A percentile compares a stretch with the other conserved stretches of the same genome.
phyloP scores from a whole-genome alignment of 1,140 invertebrate species.

The Drosophila mauritiana region DNA sequence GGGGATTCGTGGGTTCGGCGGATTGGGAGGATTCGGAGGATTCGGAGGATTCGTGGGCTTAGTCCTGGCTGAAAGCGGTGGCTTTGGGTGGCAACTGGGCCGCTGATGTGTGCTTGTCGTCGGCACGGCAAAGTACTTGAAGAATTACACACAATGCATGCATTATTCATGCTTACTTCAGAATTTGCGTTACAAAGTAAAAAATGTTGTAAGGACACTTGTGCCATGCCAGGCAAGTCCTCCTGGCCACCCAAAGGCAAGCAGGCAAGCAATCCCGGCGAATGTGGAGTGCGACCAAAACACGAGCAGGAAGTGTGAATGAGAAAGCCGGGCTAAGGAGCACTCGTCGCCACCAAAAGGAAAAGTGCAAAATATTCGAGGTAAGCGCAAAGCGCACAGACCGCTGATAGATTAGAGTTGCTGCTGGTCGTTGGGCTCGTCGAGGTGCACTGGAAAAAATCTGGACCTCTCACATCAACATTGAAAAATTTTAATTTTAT shows the following conservation, averaged over 20 bases:
- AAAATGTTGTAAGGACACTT: slow-evolving; percentile 81
- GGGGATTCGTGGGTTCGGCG: background rate
- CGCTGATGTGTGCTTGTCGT: slow-evolving; percentile 75
- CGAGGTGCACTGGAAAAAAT: slow-evolving; percentile 8
- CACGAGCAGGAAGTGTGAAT: slow-evolving; percentile 71
- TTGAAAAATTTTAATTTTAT: too few species aligned
- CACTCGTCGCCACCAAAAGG: slow-evolving; percentile 10
- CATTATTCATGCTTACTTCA: slow-evolving; percentile 83
- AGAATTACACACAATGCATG: slow-evolving; percentile 81
- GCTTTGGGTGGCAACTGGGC: background rate
- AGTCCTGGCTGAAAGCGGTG: background rate
- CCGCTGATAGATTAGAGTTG: slow-evolving; percentile 78
- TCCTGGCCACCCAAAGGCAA: slow-evolving; percentile 12
- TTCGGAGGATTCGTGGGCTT: background rate
- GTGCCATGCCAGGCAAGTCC: slow-evolving; percentile 49
- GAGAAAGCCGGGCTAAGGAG: slow-evolving; percentile 31
- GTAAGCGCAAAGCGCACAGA: slow-evolving; percentile 37
- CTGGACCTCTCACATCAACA: too few species aligned
- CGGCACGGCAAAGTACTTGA: slow-evolving; percentile 77
- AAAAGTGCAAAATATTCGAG: slow-evolving; percentile 64
- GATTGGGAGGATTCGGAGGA: too few species aligned
- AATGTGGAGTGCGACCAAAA: slow-evolving; percentile 37
- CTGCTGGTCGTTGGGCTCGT: slow-evolving; percentile 33
- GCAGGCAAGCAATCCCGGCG: slow-evolving; percentile 18
- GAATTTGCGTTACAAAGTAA: slow-evolving; percentile 83